Percentiles rank a stretch among this genome's conserved stretches.
Evolutionary conservation across 2,113 vertebrate genomes (phyloP).

Genomic region (Struthio camelus): DNA sequence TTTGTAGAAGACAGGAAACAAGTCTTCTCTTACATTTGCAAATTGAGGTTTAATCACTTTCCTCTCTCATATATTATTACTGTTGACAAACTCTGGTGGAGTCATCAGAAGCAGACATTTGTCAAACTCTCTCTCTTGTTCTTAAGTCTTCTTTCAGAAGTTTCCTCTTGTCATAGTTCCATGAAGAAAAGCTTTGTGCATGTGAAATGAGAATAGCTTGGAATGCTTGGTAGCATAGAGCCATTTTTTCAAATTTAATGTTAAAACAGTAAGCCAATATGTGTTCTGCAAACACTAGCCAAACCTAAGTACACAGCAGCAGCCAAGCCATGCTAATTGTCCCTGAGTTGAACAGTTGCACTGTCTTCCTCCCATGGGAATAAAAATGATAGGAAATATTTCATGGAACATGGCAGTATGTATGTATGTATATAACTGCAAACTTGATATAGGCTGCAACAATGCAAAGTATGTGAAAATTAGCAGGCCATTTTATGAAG

Average conservation of each 20-base stretch:
- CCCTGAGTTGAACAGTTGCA: neutral
- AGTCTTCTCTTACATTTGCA: neutral
- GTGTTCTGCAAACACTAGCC: neutral
- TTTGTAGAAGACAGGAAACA: neutral
- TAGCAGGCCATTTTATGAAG: constrained; percentile 9
- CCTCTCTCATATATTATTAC: neutral
- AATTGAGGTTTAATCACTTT: neutral
- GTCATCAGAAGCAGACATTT: neutral
- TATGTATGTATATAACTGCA: neutral
- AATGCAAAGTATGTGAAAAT: neutral
- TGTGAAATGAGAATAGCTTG: neutral
- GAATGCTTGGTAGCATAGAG: neutral
- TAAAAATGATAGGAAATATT: neutral
- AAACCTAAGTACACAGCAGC: neutral
- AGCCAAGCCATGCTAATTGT: neutral
- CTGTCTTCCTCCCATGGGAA: neutral
- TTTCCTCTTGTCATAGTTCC: neutral
- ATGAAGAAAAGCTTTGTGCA: neutral
- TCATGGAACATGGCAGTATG: neutral
- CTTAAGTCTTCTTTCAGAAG: neutral
- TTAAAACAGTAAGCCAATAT: neutral
- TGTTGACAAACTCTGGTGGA: neutral
- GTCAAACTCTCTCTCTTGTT: neutral
- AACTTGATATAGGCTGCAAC: neutral
- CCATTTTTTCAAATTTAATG: neutral